A percentile compares a stretch with the other conserved stretches of the same genome.
phyloP scores from a whole-genome alignment of 2,888 invertebrate species.

The Cylindroiulus punctatus region DNA sequence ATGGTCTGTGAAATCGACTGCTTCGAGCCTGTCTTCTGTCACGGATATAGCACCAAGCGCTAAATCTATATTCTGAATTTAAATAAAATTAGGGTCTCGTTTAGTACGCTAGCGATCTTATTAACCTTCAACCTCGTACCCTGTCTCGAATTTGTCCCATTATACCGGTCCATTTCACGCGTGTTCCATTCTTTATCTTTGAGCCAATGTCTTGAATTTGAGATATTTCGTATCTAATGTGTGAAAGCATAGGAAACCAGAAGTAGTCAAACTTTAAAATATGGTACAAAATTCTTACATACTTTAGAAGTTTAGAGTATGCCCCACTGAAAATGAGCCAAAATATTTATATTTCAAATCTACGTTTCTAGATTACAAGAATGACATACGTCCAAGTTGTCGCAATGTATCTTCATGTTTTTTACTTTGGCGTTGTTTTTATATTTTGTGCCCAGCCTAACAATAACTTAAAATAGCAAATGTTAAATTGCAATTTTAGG shows the following conservation, averaged over 20 bases:
- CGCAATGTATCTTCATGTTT: too few relatives aligned
- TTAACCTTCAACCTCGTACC: not conserved
- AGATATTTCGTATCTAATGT: slow-evolving; percentile 43
- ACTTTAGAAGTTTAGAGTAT: too few relatives aligned
- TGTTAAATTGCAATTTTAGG: too few relatives aligned
- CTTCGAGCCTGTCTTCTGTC: slow-evolving; percentile 54
- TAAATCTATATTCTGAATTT: slow-evolving; percentile 53
- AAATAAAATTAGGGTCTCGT: not conserved
- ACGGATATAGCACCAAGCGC: slow-evolving; percentile 55
- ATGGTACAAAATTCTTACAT: too few relatives aligned
- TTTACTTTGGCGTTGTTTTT: too few relatives aligned
- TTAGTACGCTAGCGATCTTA: not conserved
- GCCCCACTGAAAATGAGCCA: too few relatives aligned
- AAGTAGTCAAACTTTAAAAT: not conserved
- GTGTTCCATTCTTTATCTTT: slow-evolving; percentile 33
- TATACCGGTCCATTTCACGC: slow-evolving; percentile 52
- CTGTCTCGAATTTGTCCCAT: slow-evolving; percentile 42
- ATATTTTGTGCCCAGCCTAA: too few relatives aligned
- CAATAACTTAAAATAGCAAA: too few relatives aligned
- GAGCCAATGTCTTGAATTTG: not conserved
- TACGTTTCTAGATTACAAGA: too few relatives aligned
- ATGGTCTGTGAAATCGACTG: slow-evolving; percentile 53
- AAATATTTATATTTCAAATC: too few relatives aligned
- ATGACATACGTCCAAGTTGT: too few relatives aligned
- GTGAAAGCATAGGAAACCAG: not conserved